A percentile compares a stretch with the other conserved stretches of the same genome.
Evolutionary conservation across 2,113 vertebrate genomes (phyloP).

Genomic region (Corynorhinus townsendii): DNA sequence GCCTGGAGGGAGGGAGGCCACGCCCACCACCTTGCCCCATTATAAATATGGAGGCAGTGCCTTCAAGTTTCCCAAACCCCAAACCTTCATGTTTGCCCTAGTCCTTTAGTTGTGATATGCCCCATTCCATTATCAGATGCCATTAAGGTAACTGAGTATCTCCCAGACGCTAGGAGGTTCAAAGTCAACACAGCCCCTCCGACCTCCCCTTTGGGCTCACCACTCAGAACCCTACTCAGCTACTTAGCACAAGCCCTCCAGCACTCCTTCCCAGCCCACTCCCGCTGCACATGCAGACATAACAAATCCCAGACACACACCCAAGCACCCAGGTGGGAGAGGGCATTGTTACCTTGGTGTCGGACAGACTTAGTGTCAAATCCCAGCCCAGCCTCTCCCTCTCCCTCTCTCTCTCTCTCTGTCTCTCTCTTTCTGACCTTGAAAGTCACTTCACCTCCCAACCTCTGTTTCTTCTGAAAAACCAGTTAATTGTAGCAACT

Average conservation of each 20-base stretch:
- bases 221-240: not conserved
- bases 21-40: not conserved
- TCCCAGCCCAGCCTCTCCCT: not conserved
- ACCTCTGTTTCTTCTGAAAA: not conserved
- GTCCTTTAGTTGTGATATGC: not conserved
- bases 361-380: not conserved
- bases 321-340: not conserved
- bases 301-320: not conserved
- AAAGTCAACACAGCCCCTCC: not conserved
- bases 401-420: not conserved
- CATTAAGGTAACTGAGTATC: not conserved
- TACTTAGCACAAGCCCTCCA: not conserved
- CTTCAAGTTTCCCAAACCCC: not conserved
- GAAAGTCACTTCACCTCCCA: not conserved
- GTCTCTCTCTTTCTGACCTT: not conserved
- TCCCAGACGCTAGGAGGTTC: not conserved
- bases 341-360: not conserved
- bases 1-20: slow-evolving; percentile 16
- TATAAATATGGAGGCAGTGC: rapidly evolving
- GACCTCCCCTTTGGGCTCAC: not conserved
- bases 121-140: not conserved
- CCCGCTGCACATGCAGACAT: not conserved
- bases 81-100: not conserved
- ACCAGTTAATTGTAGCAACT: not conserved
- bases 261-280: not conserved